Conservation (phyloP, 2,797 vertebrate genomes). For the Hypotaenidia okinawae region DNA sequence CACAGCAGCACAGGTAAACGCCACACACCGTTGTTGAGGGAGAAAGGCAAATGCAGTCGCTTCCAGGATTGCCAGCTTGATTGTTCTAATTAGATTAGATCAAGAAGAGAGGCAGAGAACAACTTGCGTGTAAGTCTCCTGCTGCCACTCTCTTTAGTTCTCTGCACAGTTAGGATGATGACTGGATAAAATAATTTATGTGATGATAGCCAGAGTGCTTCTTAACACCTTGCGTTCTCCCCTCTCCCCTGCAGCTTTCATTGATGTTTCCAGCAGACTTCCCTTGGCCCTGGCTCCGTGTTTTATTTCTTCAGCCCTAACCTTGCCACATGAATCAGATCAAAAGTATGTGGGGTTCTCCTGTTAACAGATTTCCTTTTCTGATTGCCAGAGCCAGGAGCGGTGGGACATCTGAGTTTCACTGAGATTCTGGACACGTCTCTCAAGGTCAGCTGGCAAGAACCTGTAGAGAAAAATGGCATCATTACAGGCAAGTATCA, state of each 20-base stretch:
- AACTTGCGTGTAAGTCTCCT: neutral
- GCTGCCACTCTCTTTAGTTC: neutral
- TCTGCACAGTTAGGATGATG: neutral
- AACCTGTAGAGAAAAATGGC: constrained; percentile 92
- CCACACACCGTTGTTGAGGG: neutral
- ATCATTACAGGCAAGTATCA: constrained; percentile 86
- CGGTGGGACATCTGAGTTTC: constrained; percentile 91
- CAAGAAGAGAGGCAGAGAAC: neutral
- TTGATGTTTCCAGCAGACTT: constrained; percentile 19
- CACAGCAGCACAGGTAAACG: neutral
- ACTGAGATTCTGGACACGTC: constrained; percentile 96
- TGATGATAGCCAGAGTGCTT: neutral
- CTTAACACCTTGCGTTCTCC: neutral
- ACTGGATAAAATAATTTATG: neutral
- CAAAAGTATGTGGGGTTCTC: neutral
- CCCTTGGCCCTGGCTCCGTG: neutral
- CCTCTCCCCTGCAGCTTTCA: neutral
- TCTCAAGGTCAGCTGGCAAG: constrained; percentile 94
- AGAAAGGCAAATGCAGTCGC: neutral
- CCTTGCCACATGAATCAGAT: neutral
- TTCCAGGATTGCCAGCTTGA: neutral
- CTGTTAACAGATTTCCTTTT: constrained; percentile 49
- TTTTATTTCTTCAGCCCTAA: neutral
- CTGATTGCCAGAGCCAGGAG: constrained; percentile 85
- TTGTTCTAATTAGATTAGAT: constrained; percentile 21